These are phyloP conservation scores for Hirtodrosophila cameraria DNA, from an alignment of 2,888 invertebrate species.

Conservation along the genomic window DNA sequence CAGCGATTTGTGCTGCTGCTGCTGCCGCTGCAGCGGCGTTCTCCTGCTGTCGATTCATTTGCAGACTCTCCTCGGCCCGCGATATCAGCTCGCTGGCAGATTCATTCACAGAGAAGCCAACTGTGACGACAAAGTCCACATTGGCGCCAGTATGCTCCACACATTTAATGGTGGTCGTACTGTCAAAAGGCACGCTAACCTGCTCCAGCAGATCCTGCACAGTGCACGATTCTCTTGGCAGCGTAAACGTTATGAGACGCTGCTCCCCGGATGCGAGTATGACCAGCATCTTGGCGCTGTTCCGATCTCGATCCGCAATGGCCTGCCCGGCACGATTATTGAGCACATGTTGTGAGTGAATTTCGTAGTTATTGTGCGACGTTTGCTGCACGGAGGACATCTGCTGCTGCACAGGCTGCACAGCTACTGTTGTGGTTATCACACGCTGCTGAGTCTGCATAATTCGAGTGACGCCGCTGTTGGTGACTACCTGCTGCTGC, in stretches of 20 bases:
- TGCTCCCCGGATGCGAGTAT: conserved; percentile 91
- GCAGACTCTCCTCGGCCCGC: conserved; percentile 83
- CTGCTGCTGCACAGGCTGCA: conserved; percentile 79
- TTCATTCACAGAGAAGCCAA: conserved; percentile 85
- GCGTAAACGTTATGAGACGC: conserved; percentile 91
- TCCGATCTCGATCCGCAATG: conserved; percentile 82
- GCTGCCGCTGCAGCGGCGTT: conserved; percentile 49
- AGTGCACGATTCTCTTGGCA: conserved; percentile 92
- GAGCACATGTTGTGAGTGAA: conserved; percentile 84
- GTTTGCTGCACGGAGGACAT: conserved; percentile 81
- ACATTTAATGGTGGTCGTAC: conserved; percentile 90
- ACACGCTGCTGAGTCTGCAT: conserved; percentile 55
- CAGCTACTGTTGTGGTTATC: conserved; percentile 13
- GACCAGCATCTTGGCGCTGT: conserved; percentile 91
- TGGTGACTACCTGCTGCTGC: conserved; percentile 18
- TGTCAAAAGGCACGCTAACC: conserved; percentile 88
- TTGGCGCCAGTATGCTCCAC: conserved; percentile 90
- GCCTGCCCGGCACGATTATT: conserved; percentile 81
- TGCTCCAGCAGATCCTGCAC: conserved; percentile 92
- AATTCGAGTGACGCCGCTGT: conserved; percentile 41
- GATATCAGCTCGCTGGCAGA: conserved; percentile 83
- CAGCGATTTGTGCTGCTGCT: conserved; percentile 21
- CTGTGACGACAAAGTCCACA: conserved; percentile 92
- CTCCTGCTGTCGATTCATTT: conserved; percentile 81
- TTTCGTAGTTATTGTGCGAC: conserved; percentile 83